Percentiles rank a stretch among this genome's conserved stretches.
Evolutionary conservation across 2,888 invertebrate species (phyloP).

Genomic region (Bellardia bayeri): DNA sequence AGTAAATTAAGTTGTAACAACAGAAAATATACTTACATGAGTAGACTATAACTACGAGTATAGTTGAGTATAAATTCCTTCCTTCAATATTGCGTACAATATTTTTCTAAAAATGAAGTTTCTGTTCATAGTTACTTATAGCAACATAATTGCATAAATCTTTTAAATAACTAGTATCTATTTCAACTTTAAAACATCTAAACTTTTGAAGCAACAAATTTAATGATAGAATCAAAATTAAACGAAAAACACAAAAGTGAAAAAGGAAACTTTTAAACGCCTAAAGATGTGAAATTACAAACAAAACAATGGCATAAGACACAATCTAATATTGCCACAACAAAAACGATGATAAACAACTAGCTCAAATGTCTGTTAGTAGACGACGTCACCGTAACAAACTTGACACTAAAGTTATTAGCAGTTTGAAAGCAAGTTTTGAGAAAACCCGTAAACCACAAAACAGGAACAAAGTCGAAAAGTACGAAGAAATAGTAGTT

Average conservation of each 20-base stretch:
- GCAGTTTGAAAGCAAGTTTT: conserved; percentile 20
- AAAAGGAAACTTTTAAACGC: neutral
- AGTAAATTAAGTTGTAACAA: too few relatives aligned
- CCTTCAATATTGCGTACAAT: too few relatives aligned
- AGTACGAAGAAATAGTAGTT: neutral
- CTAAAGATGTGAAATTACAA: neutral
- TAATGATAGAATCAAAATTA: conserved; percentile 6
- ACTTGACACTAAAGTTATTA: conserved; percentile 55
- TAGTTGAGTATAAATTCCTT: too few relatives aligned
- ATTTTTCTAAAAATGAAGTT: too few relatives aligned
- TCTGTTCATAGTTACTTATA: too few relatives aligned
- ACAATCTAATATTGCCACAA: conserved; percentile 45
- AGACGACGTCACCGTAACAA: conserved; percentile 39
- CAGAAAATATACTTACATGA: too few relatives aligned
- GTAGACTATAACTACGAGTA: too few relatives aligned
- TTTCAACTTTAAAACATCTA: neutral
- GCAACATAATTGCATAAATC: neutral
- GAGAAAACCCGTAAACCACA: conserved; percentile 18
- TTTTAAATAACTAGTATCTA: neutral
- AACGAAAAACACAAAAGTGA: neutral
- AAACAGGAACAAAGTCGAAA: conserved; percentile 32
- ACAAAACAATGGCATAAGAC: neutral
- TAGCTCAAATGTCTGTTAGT: conserved; percentile 5
- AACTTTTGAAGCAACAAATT: conserved; percentile 24
- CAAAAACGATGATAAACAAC: neutral